Evolutionary conservation across 2,113 vertebrate genomes (phyloP).

Genomic region (Pantherophis guttatus): DNA sequence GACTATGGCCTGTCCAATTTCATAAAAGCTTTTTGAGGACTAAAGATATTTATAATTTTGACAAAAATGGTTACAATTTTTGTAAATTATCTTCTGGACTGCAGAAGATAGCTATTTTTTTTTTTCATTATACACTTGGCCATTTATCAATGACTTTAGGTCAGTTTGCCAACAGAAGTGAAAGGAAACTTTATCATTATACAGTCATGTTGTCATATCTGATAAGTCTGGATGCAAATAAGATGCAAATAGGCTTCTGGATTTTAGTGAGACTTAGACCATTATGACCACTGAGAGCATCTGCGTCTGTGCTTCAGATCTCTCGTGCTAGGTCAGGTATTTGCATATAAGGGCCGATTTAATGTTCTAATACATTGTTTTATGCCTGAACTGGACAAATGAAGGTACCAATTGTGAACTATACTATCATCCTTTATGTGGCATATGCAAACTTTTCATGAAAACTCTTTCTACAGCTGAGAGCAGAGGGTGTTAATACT

Average conservation of each 20-base stretch:
- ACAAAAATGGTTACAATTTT: constrained; percentile 75
- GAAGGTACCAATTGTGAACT: not conserved
- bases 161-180: constrained; percentile 43
- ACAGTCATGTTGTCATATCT: not conserved
- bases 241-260: not conserved
- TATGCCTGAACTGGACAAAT: not conserved
- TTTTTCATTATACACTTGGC: constrained; percentile 67
- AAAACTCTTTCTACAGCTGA: not conserved
- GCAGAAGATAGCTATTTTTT: constrained; percentile 73
- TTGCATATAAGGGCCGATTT: not conserved
- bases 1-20: constrained; percentile 60
- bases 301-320: not conserved
- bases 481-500: constrained; percentile 5
- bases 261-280: not conserved
- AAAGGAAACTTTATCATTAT: constrained; percentile 31
- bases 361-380: constrained; percentile 4
- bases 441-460: not conserved
- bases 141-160: constrained; percentile 64
- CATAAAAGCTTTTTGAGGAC: constrained; percentile 59
- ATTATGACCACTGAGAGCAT: not conserved
- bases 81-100: constrained; percentile 49
- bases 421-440: not conserved
- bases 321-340: not conserved
- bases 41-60: constrained; percentile 64
- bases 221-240: not conserved